Evolutionary conservation across 2,113 vertebrate genomes (phyloP).

Genomic region (Sus scrofa): T2T-Sscrofa CM000830.6:40958001-40958500

Average conservation of each 20-base stretch:
- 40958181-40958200: neutral
- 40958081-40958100: neutral
- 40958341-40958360: neutral
- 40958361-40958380: neutral
- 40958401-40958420: neutral
- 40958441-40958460: neutral
- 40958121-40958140: neutral
- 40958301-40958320: constrained; percentile 36
- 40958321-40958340: constrained; percentile 44
- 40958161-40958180: constrained; percentile 3
- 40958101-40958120: neutral
- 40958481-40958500: constrained; percentile 3
- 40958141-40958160: neutral
- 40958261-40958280: constrained; percentile 21
- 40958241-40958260: neutral
- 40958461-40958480: neutral
- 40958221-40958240: neutral
- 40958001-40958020: neutral
- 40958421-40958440: neutral
- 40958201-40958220: constrained; percentile 14
- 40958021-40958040: neutral
- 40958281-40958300: neutral
- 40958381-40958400: neutral
- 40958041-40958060: constrained; percentile 26
- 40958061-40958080: neutral